Evolutionary conservation across 1,140 invertebrate genomes (phyloP), one percentile per base, ranked within the genome.

Genomic region (Dendroctonus ponderosae): DNA sequence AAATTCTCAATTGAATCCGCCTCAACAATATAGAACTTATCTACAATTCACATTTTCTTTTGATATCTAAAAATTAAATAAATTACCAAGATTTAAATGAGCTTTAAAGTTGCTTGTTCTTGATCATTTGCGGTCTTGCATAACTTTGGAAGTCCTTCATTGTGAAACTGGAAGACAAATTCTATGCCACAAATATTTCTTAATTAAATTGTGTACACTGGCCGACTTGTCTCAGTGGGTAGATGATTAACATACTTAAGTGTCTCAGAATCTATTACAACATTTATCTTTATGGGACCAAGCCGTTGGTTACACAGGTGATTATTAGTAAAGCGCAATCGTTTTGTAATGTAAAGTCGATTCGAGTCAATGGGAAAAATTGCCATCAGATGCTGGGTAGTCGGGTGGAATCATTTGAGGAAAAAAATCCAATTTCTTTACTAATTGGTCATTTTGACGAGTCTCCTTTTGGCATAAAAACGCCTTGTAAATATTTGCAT

Each of bases 201-300:
- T 58, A 58, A 58, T 58, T 58, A 58, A 58, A 58, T 14, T 14
- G 54, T 58, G 39, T 53, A 12, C 52, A 15, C 11, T 37, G 4
- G 38, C 54, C 3, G 41, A 58, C 40, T 58, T 43, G 54, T 58
- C 54, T 14, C 41, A 43, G 54, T 58, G 54, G 54, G 54, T 58
- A 58, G 54, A 44, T 41, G 54, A 58, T 58, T 58, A 58, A 58
- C 54, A 58, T 58, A 58, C 39, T 58, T 58, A 43, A 12, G 54
- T 58, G 39, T 42, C 39, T 58, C n/a, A 58, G 54, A 58, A 12
- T 52, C 8, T 15, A n/a, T 52, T 52, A 52, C 26, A 52, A 46
- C 44, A 46, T 46, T 46, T 46, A 46, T 46, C 26, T 26, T 26
- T 26, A 26, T 26, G 26, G 26, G 26, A 26, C 26, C 3, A 46